These are phyloP conservation scores for Cladopsammia gracilis DNA, from an alignment of 64 coral and sea anemone genomes.

Conservation along the genomic window DNA sequence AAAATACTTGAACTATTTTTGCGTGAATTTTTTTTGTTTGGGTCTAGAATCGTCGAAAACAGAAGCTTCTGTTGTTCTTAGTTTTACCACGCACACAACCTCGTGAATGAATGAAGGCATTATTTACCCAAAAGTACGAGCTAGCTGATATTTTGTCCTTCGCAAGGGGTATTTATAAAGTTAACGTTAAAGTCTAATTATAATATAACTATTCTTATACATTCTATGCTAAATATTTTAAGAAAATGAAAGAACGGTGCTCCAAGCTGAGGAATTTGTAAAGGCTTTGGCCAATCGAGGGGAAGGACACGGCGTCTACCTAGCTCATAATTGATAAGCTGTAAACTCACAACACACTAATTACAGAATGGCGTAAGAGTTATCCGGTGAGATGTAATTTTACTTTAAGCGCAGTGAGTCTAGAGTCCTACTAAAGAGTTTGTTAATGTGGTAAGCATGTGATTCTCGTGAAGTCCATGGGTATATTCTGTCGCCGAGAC, in stretches of 20 bases:
- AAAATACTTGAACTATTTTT: constrained; percentile 66
- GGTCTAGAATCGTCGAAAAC: background rate
- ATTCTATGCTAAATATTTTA: constrained; percentile 44
- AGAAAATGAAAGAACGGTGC: background rate
- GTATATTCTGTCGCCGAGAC: constrained; percentile 80
- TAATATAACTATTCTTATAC: background rate
- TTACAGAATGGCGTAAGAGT: background rate
- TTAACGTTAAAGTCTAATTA: constrained; percentile 1
- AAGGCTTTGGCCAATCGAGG: background rate
- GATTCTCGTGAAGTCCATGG: constrained; percentile 88
- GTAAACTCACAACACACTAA: background rate
- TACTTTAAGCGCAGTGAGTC: constrained; percentile 36
- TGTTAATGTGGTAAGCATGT: constrained; percentile 95
- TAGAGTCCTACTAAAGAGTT: constrained; percentile 98
- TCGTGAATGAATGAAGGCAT: constrained; percentile 24
- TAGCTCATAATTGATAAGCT: background rate
- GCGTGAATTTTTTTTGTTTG: background rate
- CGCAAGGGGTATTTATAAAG: background rate
- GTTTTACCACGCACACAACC: background rate
- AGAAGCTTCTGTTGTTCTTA: background rate
- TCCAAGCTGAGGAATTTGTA: background rate
- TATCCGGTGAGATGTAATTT: background rate
- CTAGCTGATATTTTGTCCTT: background rate
- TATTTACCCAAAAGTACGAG: constrained; percentile 21
- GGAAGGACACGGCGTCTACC: background rate